Base-by-base conservation (phyloP, 2,797 vertebrate genomes). In the Fringilla coelebs region DNA sequence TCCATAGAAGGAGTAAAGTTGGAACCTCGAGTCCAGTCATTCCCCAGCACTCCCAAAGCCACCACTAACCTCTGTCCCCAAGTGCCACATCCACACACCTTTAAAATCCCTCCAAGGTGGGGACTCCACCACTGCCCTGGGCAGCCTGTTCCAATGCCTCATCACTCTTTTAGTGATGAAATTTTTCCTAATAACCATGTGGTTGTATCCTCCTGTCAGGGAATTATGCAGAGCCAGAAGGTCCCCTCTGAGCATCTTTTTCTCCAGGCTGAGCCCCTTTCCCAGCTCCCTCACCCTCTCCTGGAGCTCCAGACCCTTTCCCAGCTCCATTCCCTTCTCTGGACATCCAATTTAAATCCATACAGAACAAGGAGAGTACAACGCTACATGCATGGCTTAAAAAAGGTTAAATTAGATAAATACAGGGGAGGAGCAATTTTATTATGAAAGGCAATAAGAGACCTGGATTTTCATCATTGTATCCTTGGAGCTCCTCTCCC, bases 241-340 rank as follows among this genome's bases (percentile, higher is more conserved):
- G 18, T 7, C 1, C 4, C 40, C 13, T 16, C 22, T 24, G 31
- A 78, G 22, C 16, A 40, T 66, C 66, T 40, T 72, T 36, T 78
- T 5, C 52, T 72, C 31, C 66, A 60, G 40, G 21, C 34, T 72
- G 18, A 66, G 40, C 26, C 26, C 20, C 15, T 10, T 65, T 13
- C 7, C 17, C 55, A 72, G 16, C 31, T 90, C 48, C 32, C 36
- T 55, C 48, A 55, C 28, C 32, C 0, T 0, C 26, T 61, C 26
- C 13, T 60, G 28, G 19, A 0, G 31, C 22, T 15, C 52, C 79
- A 58, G 31, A 28, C 4, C 7, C 46, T 72, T 77, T 8, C 22
- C n/a, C 18, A 46, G 18, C 11, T 72, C n/a, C 0, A 0, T 24
- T 58, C 21, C n/a, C 17, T 58, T 52, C 46, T 29, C 26, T 46